phyloP scores from a whole-genome alignment of 2,888 invertebrate genomes.

The Julus scanicus region DNA sequence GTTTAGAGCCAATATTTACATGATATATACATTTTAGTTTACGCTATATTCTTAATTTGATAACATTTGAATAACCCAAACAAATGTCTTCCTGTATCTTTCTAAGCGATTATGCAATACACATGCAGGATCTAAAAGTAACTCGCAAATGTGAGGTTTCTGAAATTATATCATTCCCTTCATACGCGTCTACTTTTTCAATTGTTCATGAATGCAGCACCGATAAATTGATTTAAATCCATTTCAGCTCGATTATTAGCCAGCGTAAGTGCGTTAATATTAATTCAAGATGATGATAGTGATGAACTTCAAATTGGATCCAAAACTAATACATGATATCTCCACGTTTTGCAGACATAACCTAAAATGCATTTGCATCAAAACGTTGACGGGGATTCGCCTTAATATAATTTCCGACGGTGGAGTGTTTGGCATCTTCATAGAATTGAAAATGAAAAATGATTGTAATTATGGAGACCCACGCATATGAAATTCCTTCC shows the following conservation, averaged over 20 bases:
- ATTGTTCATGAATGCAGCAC: not conserved
- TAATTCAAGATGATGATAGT: conserved; percentile 41
- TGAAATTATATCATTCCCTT: not conserved
- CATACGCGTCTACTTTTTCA: not conserved
- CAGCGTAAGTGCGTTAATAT: conserved; percentile 35
- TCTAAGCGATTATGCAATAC: not conserved
- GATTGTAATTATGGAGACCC: not conserved
- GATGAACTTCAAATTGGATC: conserved; percentile 27
- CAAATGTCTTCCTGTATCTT: not conserved
- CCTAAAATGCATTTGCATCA: conserved; percentile 6
- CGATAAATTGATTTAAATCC: conserved; percentile 3
- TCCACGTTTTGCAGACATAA: not conserved
- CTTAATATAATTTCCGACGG: not conserved
- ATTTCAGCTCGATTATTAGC: conserved; percentile 24
- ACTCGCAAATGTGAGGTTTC: not conserved
- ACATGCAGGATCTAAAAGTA: not conserved
- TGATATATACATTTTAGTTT: no score
- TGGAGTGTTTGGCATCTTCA: conserved; percentile 22
- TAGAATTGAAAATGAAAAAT: conserved; percentile 14
- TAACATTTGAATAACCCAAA: not conserved
- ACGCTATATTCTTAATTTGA: not conserved
- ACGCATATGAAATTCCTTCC: not conserved
- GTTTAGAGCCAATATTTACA: no score
- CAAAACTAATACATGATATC: not conserved
- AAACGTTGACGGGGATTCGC: conserved; percentile 19